Evolutionary conservation across 1,140 invertebrate species (phyloP), one percentile per base, ranked within the genome.

Genomic region (Nephotettix cincticeps): DNA sequence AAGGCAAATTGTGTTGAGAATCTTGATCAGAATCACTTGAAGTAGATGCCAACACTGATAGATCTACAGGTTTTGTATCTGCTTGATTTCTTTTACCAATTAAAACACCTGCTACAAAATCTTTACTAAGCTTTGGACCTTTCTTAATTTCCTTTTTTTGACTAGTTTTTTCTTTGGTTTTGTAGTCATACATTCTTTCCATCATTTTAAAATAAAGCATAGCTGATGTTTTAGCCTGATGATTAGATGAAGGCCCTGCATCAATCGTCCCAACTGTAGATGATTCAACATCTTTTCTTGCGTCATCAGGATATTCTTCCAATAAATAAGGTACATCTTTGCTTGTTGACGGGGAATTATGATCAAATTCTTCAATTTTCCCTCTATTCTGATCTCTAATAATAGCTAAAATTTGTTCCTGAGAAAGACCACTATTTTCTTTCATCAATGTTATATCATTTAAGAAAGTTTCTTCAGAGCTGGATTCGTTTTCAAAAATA

Each of bases 351-450:
- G 47, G 47, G 3, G 21, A 3, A n/a, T 21, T 51, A 4, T 4
- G 14, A 51, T 51, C 47, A 51, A 51, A 11, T n/a, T 51, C 3
- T 3, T 51, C 19, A 11, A 51, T 19, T n/a, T 51, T 51, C 3
- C 19, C 21, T 19, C 78, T 80, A 69, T 76, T 78, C 77, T 82
- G 70, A 76, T 86, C 81, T 73, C 87, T 82, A 36, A 93, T 80
- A 32, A 86, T 64, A 13, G 76, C 43, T 0, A 83, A 65, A 19
- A 86, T 91, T 77, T 91, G 87, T 73, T 87, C 86, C 69, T 89
- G 85, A 19, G 90, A 88, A 72, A 93, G 85, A 40, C 88, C 90
- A 77, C 86, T 90, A 74, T 92, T 87, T 77, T 92, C 91, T 75
- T 88, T 84, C 84, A 92, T 90, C 47, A 68, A 6, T 11, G 6